Base-by-base conservation (phyloP, 1,140 invertebrate species). In the Elysia chlorotica region DNA sequence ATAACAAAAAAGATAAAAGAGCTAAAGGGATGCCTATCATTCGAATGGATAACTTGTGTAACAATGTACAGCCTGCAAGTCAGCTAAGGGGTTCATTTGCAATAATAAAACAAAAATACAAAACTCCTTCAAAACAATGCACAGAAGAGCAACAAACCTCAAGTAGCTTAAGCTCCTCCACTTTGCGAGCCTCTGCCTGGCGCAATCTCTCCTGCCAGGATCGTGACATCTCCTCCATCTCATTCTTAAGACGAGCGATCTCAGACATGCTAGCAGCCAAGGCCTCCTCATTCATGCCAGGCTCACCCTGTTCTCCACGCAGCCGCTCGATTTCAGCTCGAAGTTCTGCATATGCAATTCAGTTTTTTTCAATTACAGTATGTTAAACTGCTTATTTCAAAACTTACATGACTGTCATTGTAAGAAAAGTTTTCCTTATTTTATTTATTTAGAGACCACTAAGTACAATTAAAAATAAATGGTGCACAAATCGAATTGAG, bases 321-420 rank as follows among this genome's bases (percentile, higher is more conserved):
- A 94, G 83, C 48, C 90, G 87, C 71, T 92, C 90, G 35, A 94
- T 92, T 89, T 95, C 93, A 10, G 90, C 89, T 79, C 90, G 88
- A 48, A 93, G 81, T 81, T 91, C 91, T 82, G 89, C 87, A 71
- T 71, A 76, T 61, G 66, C n/a, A 73, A 68, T 62, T 31, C 21
- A 21, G 54, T 56, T 48, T n/a, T n/a, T n/a, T n/a, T n/a, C n/a
- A n/a, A n/a, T n/a, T n/a, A n/a, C n/a, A n/a, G n/a, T n/a, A n/a
- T n/a, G n/a, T n/a, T n/a, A n/a, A n/a, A n/a, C n/a, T n/a, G n/a
- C n/a, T n/a, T n/a, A n/a, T n/a, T n/a, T n/a, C n/a, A n/a, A n/a
- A n/a, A n/a, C n/a, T n/a, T n/a, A n/a, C n/a, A n/a, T n/a, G n/a
- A n/a, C n/a, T n/a, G n/a, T n/a, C n/a, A n/a, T n/a, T n/a, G n/a